Percentiles rank a stretch among this genome's conserved stretches.
phyloP scores from a whole-genome alignment of 2,113 vertebrate species.

The Pyxicephalus adspersus region DNA sequence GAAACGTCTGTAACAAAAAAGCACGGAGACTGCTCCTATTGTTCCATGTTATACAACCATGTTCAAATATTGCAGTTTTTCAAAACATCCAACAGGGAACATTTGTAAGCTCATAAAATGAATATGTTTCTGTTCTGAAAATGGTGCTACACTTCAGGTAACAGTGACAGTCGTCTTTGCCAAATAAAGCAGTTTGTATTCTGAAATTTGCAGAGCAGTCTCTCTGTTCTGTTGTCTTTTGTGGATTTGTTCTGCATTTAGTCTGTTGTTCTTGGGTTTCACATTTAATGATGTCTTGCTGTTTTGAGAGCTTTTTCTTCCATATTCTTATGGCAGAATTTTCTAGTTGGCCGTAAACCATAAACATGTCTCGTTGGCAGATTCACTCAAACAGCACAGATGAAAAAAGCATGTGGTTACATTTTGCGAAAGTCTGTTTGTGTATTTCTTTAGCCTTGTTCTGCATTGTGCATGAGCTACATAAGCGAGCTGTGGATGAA shows the following conservation, averaged over 20 bases:
- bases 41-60: no score
- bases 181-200: no score
- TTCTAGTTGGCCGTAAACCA: slow-evolving; percentile 27
- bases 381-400: slow-evolving; percentile 1
- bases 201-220: no score
- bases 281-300: background rate
- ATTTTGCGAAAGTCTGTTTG: slow-evolving; percentile 7
- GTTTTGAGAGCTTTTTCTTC: slow-evolving; percentile 1
- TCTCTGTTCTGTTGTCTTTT: no score
- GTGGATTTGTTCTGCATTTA: background rate
- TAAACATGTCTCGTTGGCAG: slow-evolving; percentile 45
- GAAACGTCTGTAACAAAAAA: no score
- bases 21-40: no score
- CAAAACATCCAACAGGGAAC: no score
- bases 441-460: slow-evolving; percentile 16
- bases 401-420: slow-evolving; percentile 48
- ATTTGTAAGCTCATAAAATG: no score
- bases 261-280: background rate
- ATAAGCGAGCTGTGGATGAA: background rate
- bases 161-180: no score
- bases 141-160: no score
- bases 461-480: background rate
- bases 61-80: no score
- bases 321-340: background rate
- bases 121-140: no score